phyloP scores from a whole-genome alignment of 2,888 invertebrate genomes.

The Serripes groenlandicus region DNA sequence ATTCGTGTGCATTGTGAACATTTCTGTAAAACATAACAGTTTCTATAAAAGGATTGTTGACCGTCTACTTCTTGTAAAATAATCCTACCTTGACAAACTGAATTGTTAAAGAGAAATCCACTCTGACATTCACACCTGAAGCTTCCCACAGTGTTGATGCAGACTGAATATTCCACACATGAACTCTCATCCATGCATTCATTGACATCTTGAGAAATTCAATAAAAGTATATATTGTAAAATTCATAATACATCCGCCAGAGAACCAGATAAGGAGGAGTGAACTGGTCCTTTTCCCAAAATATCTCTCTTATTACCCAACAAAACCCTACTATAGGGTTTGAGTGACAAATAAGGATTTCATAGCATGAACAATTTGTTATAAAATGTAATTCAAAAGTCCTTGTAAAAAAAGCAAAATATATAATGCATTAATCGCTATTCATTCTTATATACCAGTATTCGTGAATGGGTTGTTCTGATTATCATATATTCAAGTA shows the following conservation, averaged over 20 bases:
- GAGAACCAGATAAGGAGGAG: not conserved
- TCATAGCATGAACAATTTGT: not conserved
- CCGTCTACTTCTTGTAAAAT: not conserved
- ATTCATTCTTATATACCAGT: no score
- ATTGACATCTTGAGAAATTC: constrained; percentile 40
- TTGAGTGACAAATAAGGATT: not conserved
- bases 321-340: not conserved
- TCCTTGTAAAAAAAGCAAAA: no score
- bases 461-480: no score
- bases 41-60: not conserved
- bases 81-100: constrained; percentile 45
- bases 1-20: not conserved
- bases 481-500: no score
- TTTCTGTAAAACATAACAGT: not conserved
- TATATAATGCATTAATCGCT: no score
- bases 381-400: not conserved
- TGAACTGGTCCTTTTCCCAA: not conserved
- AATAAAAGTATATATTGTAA: not conserved
- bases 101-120: constrained; percentile 34
- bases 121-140: constrained; percentile 39
- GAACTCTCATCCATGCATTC: constrained; percentile 31
- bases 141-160: constrained; percentile 27
- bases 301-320: not conserved
- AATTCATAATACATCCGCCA: not conserved
- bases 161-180: constrained; percentile 42